Conservation (phyloP, 2,797 vertebrate genomes). For the Heterohyrax brucei region DNA sequence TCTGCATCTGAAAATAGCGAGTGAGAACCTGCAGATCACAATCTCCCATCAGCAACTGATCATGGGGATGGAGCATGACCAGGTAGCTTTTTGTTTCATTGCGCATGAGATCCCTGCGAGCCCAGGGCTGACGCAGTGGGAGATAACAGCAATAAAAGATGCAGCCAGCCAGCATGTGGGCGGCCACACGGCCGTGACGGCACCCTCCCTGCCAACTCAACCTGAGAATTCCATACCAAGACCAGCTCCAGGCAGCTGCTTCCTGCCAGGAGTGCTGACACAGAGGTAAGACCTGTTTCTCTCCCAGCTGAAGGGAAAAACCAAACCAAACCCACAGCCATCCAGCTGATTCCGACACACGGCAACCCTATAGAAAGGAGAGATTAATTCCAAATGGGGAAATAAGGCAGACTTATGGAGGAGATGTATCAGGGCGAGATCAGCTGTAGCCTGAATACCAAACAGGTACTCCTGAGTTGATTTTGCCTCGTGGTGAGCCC, state of each 20-base stretch:
- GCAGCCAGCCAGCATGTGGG: too few species aligned
- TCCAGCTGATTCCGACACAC: too few species aligned
- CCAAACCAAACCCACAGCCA: too few species aligned
- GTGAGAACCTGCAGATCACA: background rate
- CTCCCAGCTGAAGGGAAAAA: background rate
- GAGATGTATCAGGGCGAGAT: background rate
- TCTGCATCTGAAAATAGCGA: background rate
- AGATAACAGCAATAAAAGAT: background rate
- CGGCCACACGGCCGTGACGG: fast-evolving
- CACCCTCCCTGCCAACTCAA: background rate
- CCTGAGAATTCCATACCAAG: too few species aligned
- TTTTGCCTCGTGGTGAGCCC: background rate
- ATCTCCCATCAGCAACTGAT: too few species aligned
- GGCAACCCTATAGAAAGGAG: background rate
- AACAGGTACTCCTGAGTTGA: background rate
- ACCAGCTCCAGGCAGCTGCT: too few species aligned
- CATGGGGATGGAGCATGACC: background rate
- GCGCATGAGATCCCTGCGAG: background rate
- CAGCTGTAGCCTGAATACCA: background rate
- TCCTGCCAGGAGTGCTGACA: background rate
- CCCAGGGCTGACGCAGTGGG: background rate
- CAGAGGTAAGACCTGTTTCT: background rate
- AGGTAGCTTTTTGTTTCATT: background rate
- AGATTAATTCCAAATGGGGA: background rate
- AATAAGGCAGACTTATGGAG: background rate